Conservation (phyloP, 35 echinoderm and acorn worm species). For the Eucidaris tribuloides region DNA sequence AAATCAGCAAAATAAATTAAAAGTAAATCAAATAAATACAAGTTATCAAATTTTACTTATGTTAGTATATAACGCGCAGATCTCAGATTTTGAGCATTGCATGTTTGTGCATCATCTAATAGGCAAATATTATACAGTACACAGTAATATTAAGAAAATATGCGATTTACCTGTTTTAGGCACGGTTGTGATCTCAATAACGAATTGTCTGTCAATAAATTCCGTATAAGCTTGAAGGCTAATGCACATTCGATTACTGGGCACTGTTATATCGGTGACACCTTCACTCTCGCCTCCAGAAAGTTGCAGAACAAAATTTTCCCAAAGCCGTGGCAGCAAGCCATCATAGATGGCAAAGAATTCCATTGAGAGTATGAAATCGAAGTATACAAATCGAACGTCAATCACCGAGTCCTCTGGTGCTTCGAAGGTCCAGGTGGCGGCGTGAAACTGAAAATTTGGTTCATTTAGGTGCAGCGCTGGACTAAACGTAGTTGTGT, state of each 20-base stretch:
- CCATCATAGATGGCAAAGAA: background rate
- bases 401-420: background rate
- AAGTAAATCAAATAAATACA: no score
- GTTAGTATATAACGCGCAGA: no score
- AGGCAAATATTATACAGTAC: no score
- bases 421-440: background rate
- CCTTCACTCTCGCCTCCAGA: background rate
- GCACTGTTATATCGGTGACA: background rate
- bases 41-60: no score
- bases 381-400: background rate
- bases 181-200: background rate
- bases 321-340: background rate
- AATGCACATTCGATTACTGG: slow-evolving; percentile 6
- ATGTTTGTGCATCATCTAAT: no score
- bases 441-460: slow-evolving; percentile 11
- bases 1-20: no score
- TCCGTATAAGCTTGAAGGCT: background rate
- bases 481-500: no score
- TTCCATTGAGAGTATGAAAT: background rate
- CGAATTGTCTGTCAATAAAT: background rate
- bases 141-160: background rate
- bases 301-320: background rate
- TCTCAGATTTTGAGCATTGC: no score
- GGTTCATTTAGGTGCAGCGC: no score
- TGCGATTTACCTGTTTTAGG: background rate